Base-by-base conservation (phyloP, 2,113 vertebrate genomes). In the Thunnus maccoyii region DNA sequence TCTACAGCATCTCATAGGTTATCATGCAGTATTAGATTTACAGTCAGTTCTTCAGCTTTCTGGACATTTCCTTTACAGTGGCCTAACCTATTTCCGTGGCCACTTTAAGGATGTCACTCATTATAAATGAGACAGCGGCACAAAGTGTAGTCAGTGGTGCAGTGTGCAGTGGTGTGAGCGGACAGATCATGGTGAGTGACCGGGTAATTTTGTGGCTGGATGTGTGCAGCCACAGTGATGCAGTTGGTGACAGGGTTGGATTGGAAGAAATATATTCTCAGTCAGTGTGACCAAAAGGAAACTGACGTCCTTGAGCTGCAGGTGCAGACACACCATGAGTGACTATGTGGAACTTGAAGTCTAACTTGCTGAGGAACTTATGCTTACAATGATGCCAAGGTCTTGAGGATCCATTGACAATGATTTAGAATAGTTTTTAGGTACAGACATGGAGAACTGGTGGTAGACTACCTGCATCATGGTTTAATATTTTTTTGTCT, bases 231-330 rank as follows among this genome's bases (percentile, higher is more conserved):
- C 66, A 68, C 68, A 68, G 50, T 46, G 50, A 56, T 32, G 41
- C 61, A 13, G 47, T 63, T 30, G 62, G 44, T 47, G 70, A 50
- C 66, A 36, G 18, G 51, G 27, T 51, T 55, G 11, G 52, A n/a
- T 69, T n/a, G 56, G 52, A 76, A 32, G 51, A 86, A 77, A 78
- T 66, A 64, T 3, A 69, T 63, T 27, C 62, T 68, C 54, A 75
- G 32, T 55, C 57, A 54, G 30, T 64, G 27, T 48, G 55, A 46
- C 6, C 27, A 36, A 25, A 66, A 2, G 17, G 22, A 22, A 62
- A 47, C 11, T 16, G 14, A 17, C 3, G 12, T 57, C 41, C 7
- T 57, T 36, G 16, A 50, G 50, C 68, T 50, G 7, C 14, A 66
- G 25, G 13, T 56, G 10, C 6, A 56, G 46, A 71, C 54, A 62